phyloP scores from a whole-genome alignment of 1,140 invertebrate genomes.

The Rhagoletis pomonella region DNA sequence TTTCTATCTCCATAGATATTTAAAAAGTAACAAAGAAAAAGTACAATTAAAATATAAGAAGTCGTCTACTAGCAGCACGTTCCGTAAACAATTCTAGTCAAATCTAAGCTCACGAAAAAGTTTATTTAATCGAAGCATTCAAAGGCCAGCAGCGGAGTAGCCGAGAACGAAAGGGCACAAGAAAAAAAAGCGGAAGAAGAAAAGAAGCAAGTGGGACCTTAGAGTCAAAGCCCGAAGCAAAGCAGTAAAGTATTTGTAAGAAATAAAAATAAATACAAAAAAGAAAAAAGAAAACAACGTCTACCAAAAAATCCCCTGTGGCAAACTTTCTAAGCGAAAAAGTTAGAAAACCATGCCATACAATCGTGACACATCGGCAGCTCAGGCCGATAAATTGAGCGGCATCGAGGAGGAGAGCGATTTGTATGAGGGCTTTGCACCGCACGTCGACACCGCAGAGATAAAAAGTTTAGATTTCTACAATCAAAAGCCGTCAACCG shows the following conservation, averaged over 20 bases:
- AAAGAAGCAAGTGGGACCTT: neutral
- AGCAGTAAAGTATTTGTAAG: neutral
- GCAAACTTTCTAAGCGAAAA: neutral
- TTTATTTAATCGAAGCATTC: neutral
- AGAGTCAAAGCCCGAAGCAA: neutral
- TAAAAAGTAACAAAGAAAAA: constrained; percentile 53
- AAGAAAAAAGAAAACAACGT: too few relatives aligned
- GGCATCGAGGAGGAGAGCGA: constrained; percentile 83
- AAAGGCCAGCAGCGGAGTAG: neutral
- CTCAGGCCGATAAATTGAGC: constrained; percentile 73
- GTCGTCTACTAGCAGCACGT: neutral
- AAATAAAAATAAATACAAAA: constrained; percentile 31
- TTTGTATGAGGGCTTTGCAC: constrained; percentile 83
- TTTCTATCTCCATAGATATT: constrained; percentile 73
- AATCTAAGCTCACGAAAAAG: neutral
- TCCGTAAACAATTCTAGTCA: constrained; percentile 32
- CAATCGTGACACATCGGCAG: constrained; percentile 67
- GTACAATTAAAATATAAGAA: constrained; percentile 38
- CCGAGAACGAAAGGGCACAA: neutral
- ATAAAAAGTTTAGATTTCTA: constrained; percentile 78
- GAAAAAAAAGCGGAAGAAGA: neutral
- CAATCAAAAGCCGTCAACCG: constrained; percentile 68
- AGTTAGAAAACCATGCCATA: constrained; percentile 68
- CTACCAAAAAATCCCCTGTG: neutral
- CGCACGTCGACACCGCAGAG: constrained; percentile 82